Base-by-base conservation (phyloP, 1,140 invertebrate genomes). In the Vanessa tameamea region DNA sequence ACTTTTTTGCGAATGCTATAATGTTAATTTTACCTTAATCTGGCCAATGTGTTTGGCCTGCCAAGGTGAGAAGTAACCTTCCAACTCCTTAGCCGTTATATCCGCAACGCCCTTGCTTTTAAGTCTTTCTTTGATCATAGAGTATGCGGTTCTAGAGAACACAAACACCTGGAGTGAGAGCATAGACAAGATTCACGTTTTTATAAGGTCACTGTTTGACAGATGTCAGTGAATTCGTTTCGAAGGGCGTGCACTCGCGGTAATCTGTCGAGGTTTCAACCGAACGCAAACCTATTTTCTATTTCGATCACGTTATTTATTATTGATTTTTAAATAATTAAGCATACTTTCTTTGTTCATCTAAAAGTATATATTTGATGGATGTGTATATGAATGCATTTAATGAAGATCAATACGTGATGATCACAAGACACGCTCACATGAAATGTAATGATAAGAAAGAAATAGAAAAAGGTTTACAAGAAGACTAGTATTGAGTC, bases 11-110 rank as follows among this genome's bases (percentile, higher is more conserved):
- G 9, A 43, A 43, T 13, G 23, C 23, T 20, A 26, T 2, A 59
- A 26, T 31, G 11, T 31, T 26, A 26, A 3, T 59, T 59, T 96
- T 86, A 96, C 94, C 92, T 95, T 95, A 78, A 96, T 96, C 79
- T 94, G 93, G 53, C 97, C 97, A 80, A 97, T 95, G 91, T 97
- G 96, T 73, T 97, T 96, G 31, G 97, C 96, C 89, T 97, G 96
- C 95, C 96, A 96, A 9, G 96, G 96, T 50, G 96, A 96, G 85
- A 97, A 97, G 80, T 96, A 97, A 76, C 95, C 95, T 77, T 94
- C 94, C 31, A 97, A 88, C 84, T 97, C 96, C 26, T 95, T 92
- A 78, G 94, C 95, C 31, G 95, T 95, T 63, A 96, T 92, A 73
- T 95, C 94, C 3, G 94, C 94, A 2, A 97, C 94, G 3, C 96